Evolutionary conservation across 2,113 vertebrate genomes (phyloP), one percentile per base, ranked within the genome.

Genomic region (Holacanthus passer): DNA sequence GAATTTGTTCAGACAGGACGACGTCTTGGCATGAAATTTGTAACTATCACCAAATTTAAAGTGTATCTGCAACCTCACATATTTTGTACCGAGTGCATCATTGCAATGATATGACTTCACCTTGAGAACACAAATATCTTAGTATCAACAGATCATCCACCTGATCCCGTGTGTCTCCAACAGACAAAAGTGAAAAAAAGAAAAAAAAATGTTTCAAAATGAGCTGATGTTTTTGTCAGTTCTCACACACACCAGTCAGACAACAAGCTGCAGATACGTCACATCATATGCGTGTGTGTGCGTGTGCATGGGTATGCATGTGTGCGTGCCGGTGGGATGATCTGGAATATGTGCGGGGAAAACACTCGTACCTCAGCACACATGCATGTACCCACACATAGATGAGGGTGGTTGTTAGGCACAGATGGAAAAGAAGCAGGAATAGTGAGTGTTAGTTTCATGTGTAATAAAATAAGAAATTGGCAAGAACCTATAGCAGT

Each of bases 141-240:
- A 55, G 12, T 11, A 4, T 59, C 32, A 39, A 45, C 9, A 56
- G 22, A 50, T 14, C 11, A 58, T 76, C 90, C 91, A 88, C 91
- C 90, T 91, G 91, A 89, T 81, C 89, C 78, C 43, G 84, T 64
- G 56, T 24, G 70, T 77, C 75, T 58, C 68, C 60, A 82, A 77
- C 78, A 82, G n/a, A 89, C 62, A 68, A 68, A 81, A 43, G 50
- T 83, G 11, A 37, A 55, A 65, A 52, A 78, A 47, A n/a, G n/a
- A n/a, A 66, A 66, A 14, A 53, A 84, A 43, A 58, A 45, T 39
- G 73, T 84, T 77, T 75, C 3, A 73, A 81, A 77, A 91, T 87
- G 85, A 90, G 65, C 84, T 89, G 88, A 79, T 60, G 65, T 87
- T 86, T 86, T 56, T 89, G 92, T 94, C 93, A 94, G 92, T 93